Conservation (phyloP, 2,113 vertebrate genomes). For the Vicugna pacos region DNA sequence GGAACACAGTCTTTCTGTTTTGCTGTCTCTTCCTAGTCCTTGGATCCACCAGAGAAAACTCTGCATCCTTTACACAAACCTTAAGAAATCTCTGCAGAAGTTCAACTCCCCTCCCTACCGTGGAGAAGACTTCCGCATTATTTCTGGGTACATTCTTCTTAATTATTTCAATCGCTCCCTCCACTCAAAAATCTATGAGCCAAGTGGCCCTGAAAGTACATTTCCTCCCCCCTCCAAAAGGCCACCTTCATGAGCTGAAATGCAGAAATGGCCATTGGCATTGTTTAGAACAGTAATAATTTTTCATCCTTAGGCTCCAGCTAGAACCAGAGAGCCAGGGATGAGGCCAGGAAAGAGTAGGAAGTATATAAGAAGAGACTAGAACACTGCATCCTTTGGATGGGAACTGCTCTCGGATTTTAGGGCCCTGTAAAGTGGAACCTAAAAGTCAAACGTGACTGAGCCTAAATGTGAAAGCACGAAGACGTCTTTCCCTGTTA, state of each 20-base stretch:
- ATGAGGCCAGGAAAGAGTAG: neutral
- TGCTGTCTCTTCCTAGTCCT: neutral
- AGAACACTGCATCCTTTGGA: neutral
- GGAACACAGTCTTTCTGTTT: neutral
- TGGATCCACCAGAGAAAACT: neutral
- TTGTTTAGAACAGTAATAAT: neutral
- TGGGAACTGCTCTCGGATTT: neutral
- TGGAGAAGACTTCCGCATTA: neutral
- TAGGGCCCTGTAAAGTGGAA: neutral
- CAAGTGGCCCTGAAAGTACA: neutral
- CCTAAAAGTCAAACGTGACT: neutral
- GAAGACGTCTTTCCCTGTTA: neutral
- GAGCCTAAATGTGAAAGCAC: neutral
- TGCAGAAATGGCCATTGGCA: neutral
- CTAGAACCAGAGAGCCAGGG: neutral
- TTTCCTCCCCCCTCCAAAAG: neutral
- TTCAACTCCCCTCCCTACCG: neutral
- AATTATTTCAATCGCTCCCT: neutral
- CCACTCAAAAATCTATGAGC: neutral
- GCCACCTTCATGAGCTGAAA: neutral
- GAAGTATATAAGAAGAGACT: neutral
- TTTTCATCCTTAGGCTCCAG: neutral
- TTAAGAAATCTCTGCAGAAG: slow-evolving; percentile 19
- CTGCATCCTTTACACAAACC: neutral
- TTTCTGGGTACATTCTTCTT: neutral